Evolutionary conservation across 2,113 vertebrate species (phyloP).

Genomic region (Pseudorhombus dupliciocellatus): DNA sequence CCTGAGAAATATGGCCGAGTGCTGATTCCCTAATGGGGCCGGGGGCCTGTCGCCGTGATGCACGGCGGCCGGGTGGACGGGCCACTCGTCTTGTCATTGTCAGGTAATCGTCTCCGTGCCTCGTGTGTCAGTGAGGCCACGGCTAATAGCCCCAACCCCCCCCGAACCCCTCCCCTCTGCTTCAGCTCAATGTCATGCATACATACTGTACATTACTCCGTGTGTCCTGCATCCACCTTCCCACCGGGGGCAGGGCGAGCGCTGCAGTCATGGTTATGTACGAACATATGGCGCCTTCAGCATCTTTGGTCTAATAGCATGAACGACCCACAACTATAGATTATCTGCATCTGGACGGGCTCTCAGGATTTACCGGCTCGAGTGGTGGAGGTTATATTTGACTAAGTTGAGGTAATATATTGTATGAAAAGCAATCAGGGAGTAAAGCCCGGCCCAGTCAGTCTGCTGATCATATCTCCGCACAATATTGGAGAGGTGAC

Average conservation of each 20-base stretch:
- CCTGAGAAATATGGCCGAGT: slow-evolving; percentile 68
- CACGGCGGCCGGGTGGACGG: slow-evolving; percentile 48
- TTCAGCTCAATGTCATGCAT: slow-evolving; percentile 44
- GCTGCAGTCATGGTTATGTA: slow-evolving; percentile 37
- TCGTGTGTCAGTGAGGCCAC: slow-evolving; percentile 26
- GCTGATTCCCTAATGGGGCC: slow-evolving; percentile 69
- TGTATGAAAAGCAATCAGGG: slow-evolving; percentile 15
- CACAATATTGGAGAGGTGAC: slow-evolving; percentile 56
- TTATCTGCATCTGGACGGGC: slow-evolving; percentile 20
- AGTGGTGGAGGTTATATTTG: slow-evolving; percentile 42
- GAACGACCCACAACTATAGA: background rate
- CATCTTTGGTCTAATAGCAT: background rate
- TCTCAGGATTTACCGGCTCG: slow-evolving; percentile 24
- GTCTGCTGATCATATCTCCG: slow-evolving; percentile 50
- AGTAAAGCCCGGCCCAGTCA: background rate
- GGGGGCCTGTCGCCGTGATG: slow-evolving; percentile 52
- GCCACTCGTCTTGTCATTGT: slow-evolving; percentile 57
- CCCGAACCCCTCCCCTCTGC: background rate
- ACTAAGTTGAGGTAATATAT: slow-evolving; percentile 26
- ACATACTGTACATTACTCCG: slow-evolving; percentile 8
- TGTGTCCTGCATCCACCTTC: slow-evolving; percentile 1
- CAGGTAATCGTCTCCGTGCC: slow-evolving; percentile 57
- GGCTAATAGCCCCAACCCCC: slow-evolving; percentile 45
- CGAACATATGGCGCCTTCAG: background rate
- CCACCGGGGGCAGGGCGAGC: slow-evolving; percentile 30